Evolutionary conservation across 2,797 vertebrate genomes (phyloP).

Genomic region (Pristis pectinata): DNA sequence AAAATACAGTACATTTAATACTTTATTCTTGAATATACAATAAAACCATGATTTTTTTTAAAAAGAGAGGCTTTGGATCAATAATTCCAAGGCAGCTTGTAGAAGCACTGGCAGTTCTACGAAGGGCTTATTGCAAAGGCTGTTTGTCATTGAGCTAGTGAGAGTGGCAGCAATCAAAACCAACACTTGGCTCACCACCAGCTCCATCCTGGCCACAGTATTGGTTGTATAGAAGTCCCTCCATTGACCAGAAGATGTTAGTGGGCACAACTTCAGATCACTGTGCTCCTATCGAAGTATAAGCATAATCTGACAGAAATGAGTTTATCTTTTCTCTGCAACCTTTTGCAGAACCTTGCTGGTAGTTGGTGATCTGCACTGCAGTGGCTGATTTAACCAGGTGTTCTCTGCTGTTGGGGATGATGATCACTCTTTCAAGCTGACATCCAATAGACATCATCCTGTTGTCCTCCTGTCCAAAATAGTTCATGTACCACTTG

Average conservation of each 20-base stretch:
- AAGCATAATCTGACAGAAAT: conserved; percentile 83
- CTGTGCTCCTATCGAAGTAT: conserved; percentile 67
- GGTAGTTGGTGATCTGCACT: conserved; percentile 99
- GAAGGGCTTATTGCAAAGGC: conserved; percentile 93
- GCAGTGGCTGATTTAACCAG: conserved; percentile 93
- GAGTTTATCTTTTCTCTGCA: conserved; percentile 92
- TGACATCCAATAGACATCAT: conserved; percentile 96
- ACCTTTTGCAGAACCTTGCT: conserved; percentile 92
- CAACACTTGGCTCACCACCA: conserved; percentile 90
- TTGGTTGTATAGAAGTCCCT: conserved; percentile 93
- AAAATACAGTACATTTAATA: background rate
- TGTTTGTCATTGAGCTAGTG: conserved; percentile 97
- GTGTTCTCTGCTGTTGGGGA: conserved; percentile 89
- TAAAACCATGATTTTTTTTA: conserved; percentile 18
- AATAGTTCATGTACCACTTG: no score
- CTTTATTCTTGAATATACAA: background rate
- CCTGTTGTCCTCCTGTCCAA: conserved; percentile 95
- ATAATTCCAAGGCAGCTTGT: conserved; percentile 96
- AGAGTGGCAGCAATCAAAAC: conserved; percentile 89
- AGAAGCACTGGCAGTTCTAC: conserved; percentile 93
- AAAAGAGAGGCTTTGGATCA: conserved; percentile 47
- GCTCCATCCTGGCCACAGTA: conserved; percentile 82
- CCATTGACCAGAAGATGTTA: conserved; percentile 92
- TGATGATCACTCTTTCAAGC: conserved; percentile 86
- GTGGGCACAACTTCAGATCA: conserved; percentile 78